Percentiles rank a stretch among this genome's conserved stretches.
These are phyloP conservation scores for Mus pahari DNA, from an alignment of 2,113 vertebrate genomes.

Conservation along the genomic window DNA sequence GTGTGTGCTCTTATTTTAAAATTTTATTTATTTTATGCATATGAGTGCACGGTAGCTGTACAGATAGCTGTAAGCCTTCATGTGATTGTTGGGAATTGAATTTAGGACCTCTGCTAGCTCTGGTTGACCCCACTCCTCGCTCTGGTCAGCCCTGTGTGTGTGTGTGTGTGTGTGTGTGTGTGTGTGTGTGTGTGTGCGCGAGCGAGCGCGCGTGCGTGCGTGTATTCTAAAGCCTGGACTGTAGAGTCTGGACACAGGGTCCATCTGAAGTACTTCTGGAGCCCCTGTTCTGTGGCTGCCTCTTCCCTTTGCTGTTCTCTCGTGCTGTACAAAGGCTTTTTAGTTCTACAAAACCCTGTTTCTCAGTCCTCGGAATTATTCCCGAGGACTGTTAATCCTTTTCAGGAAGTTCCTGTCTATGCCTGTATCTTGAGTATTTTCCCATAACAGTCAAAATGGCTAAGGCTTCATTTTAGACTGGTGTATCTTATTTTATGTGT, in stretches of 20 bases:
- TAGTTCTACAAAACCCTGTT: neutral
- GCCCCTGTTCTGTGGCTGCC: neutral
- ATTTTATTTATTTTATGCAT: too few relatives aligned
- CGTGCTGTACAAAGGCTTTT: neutral
- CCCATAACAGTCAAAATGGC: neutral
- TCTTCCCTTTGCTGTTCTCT: neutral
- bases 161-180: neutral
- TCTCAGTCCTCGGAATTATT: neutral
- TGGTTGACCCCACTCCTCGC: too few relatives aligned
- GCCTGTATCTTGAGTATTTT: neutral
- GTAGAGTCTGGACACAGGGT: too few relatives aligned
- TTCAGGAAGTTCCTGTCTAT: neutral
- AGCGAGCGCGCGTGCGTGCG: too few relatives aligned
- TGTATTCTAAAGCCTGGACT: too few relatives aligned
- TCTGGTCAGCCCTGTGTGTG: neutral
- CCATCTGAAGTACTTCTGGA: neutral
- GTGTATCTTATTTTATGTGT: neutral
- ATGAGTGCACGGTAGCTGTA: too few relatives aligned
- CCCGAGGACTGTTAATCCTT: neutral
- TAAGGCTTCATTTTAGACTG: neutral
- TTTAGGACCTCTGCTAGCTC: too few relatives aligned
- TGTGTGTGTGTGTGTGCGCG: neutral
- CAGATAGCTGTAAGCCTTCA: too few relatives aligned
- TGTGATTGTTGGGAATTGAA: too few relatives aligned
- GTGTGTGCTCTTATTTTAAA: neutral